Evolutionary conservation across 2,113 vertebrate genomes (phyloP), one percentile per base, ranked within the genome.

Genomic region (Eulemur macaco): DNA sequence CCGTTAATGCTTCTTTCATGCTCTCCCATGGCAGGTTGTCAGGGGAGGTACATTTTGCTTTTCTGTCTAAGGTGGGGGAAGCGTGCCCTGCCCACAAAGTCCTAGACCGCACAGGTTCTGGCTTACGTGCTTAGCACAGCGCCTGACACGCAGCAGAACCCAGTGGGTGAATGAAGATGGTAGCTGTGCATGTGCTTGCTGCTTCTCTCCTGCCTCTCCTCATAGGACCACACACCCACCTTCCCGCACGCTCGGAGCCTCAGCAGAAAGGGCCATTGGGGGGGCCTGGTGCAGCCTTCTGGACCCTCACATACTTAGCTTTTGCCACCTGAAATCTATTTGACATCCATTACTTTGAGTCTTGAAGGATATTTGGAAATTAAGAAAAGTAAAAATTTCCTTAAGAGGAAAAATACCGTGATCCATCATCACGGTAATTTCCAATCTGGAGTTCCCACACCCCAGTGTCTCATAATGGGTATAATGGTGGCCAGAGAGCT

Each of bases 351-450:
- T 83, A 42, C 50, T 83, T 91, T 52, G 94, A 89, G 5, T 96
- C 66, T 92, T 74, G 23, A 94, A 88, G 20, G 76, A 29, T 87
- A 81, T 93, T 90, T 96, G 80, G 58, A 91, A 87, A 89, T 95
- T 82, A 94, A 95, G 64, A 45, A 88, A 95, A 84, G 82, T 45
- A 69, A 4, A 81, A 77, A 66, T 95, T 39, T 34, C 52, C 18
- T 31, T 58, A 77, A 86, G 63, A 94, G 85, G 86, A 73, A 89
- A 83, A 86, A 31, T 74, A 71, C 74, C 76, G 50, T 73, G 95
- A 93, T 27, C 84, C 58, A 27, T 87, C 74, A 82, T 68, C 27
- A 85, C 31, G 86, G 78, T 89, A 63, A 96, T 95, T 96, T 90
- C 90, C 60, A 91, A 18, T 37, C 71, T 50, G 23, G 68, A 74